Evolutionary conservation across 2,797 vertebrate species (phyloP).

Genomic region (Enteromius argenteus): DNA sequence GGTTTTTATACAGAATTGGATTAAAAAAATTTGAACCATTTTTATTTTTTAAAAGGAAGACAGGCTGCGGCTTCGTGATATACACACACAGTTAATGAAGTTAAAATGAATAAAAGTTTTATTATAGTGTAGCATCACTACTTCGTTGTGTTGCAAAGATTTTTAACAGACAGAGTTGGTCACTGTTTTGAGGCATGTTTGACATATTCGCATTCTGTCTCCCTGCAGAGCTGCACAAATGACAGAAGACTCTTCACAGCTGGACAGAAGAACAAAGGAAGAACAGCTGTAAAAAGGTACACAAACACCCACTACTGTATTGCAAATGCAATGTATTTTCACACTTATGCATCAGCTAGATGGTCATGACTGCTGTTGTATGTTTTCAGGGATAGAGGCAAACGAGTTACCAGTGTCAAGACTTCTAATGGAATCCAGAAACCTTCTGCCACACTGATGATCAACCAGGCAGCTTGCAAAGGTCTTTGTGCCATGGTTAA

Average conservation of each 20-base stretch:
- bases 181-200: neutral
- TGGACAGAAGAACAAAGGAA: slow-evolving; percentile 56
- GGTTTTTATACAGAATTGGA: neutral
- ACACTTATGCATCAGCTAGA: no score
- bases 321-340: neutral
- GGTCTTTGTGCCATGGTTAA: slow-evolving; percentile 67
- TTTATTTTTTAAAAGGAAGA: neutral
- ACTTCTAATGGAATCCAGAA: slow-evolving; percentile 76
- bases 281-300: slow-evolving; percentile 56
- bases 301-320: neutral
- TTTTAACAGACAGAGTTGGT: neutral
- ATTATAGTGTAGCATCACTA: neutral
- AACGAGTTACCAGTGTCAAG: slow-evolving; percentile 74
- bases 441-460: slow-evolving; percentile 74
- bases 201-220: neutral
- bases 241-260: slow-evolving; percentile 39
- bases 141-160: neutral
- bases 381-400: slow-evolving; percentile 78
- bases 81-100: neutral
- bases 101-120: neutral
- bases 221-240: slow-evolving; percentile 41
- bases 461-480: slow-evolving; percentile 72
- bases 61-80: neutral
- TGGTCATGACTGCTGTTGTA: neutral
- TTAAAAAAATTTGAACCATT: neutral